phyloP scores from a whole-genome alignment of 2,888 invertebrate species.

The Trissolcus japonicus region DNA sequence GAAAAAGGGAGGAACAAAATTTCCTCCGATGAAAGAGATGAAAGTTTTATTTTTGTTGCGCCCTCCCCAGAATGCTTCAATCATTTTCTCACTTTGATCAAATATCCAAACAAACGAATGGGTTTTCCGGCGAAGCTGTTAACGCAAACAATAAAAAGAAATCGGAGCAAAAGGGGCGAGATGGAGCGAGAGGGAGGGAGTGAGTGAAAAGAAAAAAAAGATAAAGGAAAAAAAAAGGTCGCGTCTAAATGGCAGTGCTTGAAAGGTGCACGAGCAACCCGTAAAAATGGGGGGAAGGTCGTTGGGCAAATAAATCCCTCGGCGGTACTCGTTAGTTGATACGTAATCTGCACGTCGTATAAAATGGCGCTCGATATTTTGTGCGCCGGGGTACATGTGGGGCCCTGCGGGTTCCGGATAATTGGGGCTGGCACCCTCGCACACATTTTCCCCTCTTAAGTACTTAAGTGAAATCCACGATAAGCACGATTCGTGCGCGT shows the following conservation, averaged over 20 bases:
- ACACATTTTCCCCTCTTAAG: slow-evolving; percentile 53
- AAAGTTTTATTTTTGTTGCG: not conserved
- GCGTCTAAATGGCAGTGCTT: slow-evolving; percentile 9
- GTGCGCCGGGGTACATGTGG: slow-evolving; percentile 62
- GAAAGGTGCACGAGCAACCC: slow-evolving; percentile 13
- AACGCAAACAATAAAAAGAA: slow-evolving; percentile 12
- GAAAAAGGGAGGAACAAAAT: too few species aligned
- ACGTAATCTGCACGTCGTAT: slow-evolving; percentile 48
- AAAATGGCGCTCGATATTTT: slow-evolving; percentile 57
- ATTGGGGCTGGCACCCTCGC: slow-evolving; percentile 60
- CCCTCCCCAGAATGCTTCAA: not conserved
- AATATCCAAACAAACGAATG: too few species aligned
- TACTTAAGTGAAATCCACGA: slow-evolving; percentile 71
- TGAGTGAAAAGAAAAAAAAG: not conserved
- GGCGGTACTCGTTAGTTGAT: slow-evolving; percentile 45
- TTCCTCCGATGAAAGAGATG: too few species aligned
- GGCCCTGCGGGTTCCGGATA: slow-evolving; percentile 63
- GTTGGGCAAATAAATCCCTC: slow-evolving; percentile 47
- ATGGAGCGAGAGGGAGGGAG: not conserved
- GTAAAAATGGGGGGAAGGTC: slow-evolving; percentile 24
- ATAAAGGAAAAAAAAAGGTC: slow-evolving; percentile 1
- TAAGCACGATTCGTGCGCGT: slow-evolving; percentile 72
- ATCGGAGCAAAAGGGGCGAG: not conserved
- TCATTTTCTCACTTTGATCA: not conserved
- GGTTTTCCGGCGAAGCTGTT: slow-evolving; percentile 1